phyloP scores from a whole-genome alignment of 2,797 vertebrate species.

The Gouania willdenowi region DNA sequence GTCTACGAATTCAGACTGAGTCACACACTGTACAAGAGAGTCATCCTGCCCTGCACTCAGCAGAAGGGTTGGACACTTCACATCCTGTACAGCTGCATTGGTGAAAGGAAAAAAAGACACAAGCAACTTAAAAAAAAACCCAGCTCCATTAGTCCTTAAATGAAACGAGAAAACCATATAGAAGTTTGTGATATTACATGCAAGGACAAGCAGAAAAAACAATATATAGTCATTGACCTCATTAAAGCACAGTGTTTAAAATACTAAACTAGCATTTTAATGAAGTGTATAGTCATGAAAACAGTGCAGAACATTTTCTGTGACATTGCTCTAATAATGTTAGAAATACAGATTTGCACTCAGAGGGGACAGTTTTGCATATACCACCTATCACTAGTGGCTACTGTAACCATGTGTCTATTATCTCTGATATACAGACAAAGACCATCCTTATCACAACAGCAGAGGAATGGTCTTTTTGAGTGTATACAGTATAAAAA shows the following conservation, averaged over 20 bases:
- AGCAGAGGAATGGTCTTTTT: no score
- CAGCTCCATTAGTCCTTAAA: no score
- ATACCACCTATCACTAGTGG: background rate
- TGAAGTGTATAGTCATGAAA: no score
- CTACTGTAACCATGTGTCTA: background rate
- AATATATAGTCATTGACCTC: no score
- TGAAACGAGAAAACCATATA: no score
- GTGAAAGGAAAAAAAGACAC: slow-evolving; percentile 30
- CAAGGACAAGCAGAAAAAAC: background rate
- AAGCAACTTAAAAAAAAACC: no score
- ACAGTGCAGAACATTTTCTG: no score
- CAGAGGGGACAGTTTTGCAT: background rate
- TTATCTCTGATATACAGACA: background rate
- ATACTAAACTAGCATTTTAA: no score
- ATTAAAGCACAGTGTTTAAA: no score
- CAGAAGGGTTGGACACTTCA: slow-evolving; percentile 42
- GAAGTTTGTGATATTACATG: no score
- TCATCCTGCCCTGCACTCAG: slow-evolving; percentile 55
- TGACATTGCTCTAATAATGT: no score
- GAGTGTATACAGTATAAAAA: no score
- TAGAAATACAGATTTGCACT: background rate
- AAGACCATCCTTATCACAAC: slow-evolving; percentile 20
- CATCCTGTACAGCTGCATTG: slow-evolving; percentile 57
- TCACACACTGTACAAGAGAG: slow-evolving; percentile 48
- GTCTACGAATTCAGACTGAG: slow-evolving; percentile 44